A percentile compares a stretch with the other conserved stretches of the same genome.
Evolutionary conservation across 2,888 invertebrate species (phyloP).

Genomic region (Lypha dubia): DNA sequence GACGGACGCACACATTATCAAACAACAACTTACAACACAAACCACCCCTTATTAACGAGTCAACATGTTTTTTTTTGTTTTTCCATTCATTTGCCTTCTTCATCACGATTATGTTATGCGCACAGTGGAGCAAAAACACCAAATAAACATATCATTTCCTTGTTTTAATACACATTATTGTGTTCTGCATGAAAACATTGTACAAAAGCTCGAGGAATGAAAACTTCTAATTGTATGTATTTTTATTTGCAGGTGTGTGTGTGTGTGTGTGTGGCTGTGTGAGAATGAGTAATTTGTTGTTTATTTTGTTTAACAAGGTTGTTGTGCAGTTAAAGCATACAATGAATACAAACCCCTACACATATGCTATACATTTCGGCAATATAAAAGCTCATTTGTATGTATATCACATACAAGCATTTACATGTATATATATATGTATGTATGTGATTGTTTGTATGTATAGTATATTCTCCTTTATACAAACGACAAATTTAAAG

Average conservation of each 20-base stretch:
- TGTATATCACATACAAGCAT: background rate
- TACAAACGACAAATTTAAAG: no score
- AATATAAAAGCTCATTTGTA: background rate
- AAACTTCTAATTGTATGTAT: constrained; percentile 27
- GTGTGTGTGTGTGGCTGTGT: background rate
- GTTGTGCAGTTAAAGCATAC: constrained; percentile 50
- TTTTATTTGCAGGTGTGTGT: background rate
- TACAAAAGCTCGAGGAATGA: background rate
- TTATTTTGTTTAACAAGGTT: constrained; percentile 61
- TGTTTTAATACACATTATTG: background rate
- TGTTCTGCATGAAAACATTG: background rate
- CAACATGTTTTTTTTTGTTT: constrained; percentile 61
- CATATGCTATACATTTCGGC: constrained; percentile 45
- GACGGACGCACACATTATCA: constrained; percentile 1
- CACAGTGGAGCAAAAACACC: constrained; percentile 30
- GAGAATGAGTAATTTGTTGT: constrained; percentile 53
- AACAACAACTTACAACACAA: constrained; percentile 50
- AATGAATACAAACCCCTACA: constrained; percentile 10
- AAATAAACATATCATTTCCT: constrained; percentile 22
- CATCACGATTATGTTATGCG: constrained; percentile 1
- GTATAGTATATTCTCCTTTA: no score
- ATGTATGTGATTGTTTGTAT: no score
- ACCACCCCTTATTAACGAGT: constrained; percentile 70
- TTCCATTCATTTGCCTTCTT: constrained; percentile 15
- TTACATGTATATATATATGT: background rate